These are phyloP conservation scores for Himantopus leucocephalus DNA, from an alignment of 2,113 vertebrate species.

Conservation along the genomic window DNA sequence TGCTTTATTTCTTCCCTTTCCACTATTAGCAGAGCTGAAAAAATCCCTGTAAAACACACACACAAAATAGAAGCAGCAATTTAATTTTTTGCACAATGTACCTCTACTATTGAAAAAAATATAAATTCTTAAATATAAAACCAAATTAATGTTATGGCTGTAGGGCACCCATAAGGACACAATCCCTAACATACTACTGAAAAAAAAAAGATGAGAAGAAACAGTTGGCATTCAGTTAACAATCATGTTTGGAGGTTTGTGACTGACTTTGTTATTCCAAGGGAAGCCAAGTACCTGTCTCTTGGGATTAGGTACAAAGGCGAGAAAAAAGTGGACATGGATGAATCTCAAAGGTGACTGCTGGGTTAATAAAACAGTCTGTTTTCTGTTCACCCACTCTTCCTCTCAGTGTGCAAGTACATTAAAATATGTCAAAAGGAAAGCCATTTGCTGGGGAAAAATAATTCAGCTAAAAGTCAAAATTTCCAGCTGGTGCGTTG, in stretches of 20 bases:
- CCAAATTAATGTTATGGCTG: conserved; percentile 55
- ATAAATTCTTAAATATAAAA: conserved; percentile 28
- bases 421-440: conserved; percentile 86
- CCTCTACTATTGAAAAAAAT: neutral
- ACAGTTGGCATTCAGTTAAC: conserved; percentile 84
- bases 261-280: conserved; percentile 83
- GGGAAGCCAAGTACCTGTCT: conserved; percentile 81
- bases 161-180: conserved; percentile 57
- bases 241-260: conserved; percentile 84
- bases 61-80: conserved; percentile 56
- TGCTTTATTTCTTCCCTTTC: conserved; percentile 55
- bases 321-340: conserved; percentile 77
- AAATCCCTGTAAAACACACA: conserved; percentile 62
- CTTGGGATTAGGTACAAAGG: conserved; percentile 85
- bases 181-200: conserved; percentile 53
- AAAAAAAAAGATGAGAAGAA: conserved; percentile 76
- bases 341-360: conserved; percentile 83
- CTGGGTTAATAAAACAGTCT: conserved; percentile 85
- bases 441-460: conserved; percentile 78
- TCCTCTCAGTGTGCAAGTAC: conserved; percentile 84
- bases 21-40: conserved; percentile 28
- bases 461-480: conserved; percentile 81
- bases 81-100: conserved; percentile 51
- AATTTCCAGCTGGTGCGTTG: conserved; percentile 76
- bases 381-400: conserved; percentile 84